These are phyloP conservation scores for Otis tarda DNA, from an alignment of 2,113 vertebrate genomes.

Conservation along the genomic window DNA sequence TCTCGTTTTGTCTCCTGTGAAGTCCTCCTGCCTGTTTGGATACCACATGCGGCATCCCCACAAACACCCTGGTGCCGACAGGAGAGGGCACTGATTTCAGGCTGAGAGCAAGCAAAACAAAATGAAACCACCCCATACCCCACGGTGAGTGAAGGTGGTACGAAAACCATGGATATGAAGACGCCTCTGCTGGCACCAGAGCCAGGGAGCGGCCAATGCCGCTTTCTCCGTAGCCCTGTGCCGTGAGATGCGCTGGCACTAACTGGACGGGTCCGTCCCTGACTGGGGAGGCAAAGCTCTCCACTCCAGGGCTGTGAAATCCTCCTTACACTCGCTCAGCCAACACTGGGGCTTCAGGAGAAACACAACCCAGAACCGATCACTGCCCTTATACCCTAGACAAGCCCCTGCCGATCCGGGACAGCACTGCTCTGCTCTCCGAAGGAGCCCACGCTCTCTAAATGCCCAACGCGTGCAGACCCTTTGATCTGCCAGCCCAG, in stretches of 20 bases:
- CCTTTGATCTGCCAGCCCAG: not conserved
- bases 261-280: not conserved
- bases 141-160: not conserved
- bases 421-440: not conserved
- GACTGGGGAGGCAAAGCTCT: not conserved
- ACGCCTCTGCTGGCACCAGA: not conserved
- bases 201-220: accelerated
- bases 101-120: not conserved
- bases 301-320: not conserved
- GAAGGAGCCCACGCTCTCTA: not conserved
- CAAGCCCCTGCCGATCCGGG: not conserved
- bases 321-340: accelerated
- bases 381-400: accelerated
- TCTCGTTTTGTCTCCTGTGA: not conserved
- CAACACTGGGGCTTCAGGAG: not conserved
- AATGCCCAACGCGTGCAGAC: not conserved
- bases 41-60: not conserved
- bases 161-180: not conserved
- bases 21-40: not conserved
- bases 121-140: accelerated
- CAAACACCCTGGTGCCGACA: not conserved
- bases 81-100: not conserved
- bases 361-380: not conserved
- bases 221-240: not conserved
- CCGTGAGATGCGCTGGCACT: accelerated